Conservation (phyloP, 1,140 invertebrate species). For the Drosophila pseudoobscura region DNA sequence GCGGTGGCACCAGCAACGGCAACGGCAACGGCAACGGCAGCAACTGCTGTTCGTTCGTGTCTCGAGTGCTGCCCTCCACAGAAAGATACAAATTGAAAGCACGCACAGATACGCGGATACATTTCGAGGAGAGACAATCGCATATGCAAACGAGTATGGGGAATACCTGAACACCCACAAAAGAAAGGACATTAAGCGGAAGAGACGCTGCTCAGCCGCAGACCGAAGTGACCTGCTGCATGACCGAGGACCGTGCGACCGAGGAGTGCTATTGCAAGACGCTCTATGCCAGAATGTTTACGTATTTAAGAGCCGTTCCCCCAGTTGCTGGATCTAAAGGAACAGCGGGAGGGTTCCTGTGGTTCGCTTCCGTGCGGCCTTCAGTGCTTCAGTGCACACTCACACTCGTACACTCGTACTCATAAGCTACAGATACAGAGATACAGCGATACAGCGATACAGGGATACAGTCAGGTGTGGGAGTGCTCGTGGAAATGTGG, state of each 20-base stretch:
- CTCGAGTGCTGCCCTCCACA: slow-evolving; percentile 36
- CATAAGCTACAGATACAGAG: background rate
- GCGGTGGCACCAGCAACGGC: background rate
- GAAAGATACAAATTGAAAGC: slow-evolving; percentile 34
- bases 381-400: background rate
- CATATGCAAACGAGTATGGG: background rate
- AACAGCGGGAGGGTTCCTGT: no score
- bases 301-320: no score
- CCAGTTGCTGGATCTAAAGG: no score
- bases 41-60: slow-evolving; percentile 7
- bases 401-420: no score
- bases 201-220: background rate
- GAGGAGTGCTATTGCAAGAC: no score
- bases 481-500: slow-evolving; percentile 21
- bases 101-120: slow-evolving; percentile 5
- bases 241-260: no score
- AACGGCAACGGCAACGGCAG: background rate
- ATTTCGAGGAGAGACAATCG: background rate
- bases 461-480: background rate
- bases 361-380: background rate
- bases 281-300: no score
- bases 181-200: background rate
- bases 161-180: slow-evolving; percentile 1
- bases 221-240: background rate
- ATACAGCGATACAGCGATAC: background rate